Evolutionary conservation across 2,888 invertebrate species (phyloP).

Genomic region (Nomada lathburiana): DNA sequence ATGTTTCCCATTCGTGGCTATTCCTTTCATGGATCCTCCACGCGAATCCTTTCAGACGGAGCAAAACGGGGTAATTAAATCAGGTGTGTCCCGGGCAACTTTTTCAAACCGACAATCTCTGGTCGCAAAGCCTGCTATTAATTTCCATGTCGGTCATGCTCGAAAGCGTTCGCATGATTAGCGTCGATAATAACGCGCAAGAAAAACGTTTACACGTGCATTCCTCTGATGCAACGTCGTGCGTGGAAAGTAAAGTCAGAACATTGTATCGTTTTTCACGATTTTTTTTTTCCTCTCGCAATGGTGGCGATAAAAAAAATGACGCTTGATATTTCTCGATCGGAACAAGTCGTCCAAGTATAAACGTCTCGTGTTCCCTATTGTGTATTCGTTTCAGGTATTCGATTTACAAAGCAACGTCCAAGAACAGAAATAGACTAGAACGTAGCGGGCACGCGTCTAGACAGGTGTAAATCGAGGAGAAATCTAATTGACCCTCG

Average conservation of each 20-base stretch:
- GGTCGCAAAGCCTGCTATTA: constrained; percentile 2
- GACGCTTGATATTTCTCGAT: not conserved
- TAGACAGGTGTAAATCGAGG: too few species aligned
- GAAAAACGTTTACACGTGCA: not conserved
- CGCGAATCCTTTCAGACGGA: not conserved
- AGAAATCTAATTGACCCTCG: too few species aligned
- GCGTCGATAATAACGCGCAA: not conserved
- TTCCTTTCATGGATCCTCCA: too few species aligned
- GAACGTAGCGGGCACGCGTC: too few species aligned
- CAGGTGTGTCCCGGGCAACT: not conserved
- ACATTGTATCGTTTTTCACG: not conserved
- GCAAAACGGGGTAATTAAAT: not conserved
- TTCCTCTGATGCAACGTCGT: not conserved
- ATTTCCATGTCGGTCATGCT: constrained; percentile 3
- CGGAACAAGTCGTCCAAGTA: not conserved
- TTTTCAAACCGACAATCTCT: not conserved
- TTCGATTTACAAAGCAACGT: constrained; percentile 20
- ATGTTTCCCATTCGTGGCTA: not conserved
- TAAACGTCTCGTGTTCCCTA: not conserved
- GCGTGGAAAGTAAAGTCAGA: not conserved
- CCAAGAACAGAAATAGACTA: not conserved
- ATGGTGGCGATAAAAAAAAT: too few species aligned
- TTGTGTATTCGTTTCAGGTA: constrained; percentile 4
- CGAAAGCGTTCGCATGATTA: not conserved
- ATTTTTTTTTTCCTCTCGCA: not conserved